Base-by-base conservation (phyloP, 1,140 invertebrate species). In the Aphaenogaster rudis region DNA sequence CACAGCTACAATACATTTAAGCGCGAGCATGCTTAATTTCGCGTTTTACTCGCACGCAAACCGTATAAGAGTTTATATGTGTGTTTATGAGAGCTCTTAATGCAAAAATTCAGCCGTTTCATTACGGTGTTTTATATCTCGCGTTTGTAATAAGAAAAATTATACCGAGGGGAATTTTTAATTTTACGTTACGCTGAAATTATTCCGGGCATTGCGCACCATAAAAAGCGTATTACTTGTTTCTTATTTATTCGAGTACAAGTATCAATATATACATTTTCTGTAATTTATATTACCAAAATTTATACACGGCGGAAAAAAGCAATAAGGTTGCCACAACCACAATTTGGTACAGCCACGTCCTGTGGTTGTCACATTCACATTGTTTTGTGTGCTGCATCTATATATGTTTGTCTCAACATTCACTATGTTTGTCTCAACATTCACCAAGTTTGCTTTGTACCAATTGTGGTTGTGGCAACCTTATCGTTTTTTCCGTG, bases 101-200 rank as follows among this genome's bases (percentile, higher is more conserved):
- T 82, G 69, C 17, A 74, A 57, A 66, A 84, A 48, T 84, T 72
- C 54, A 76, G 54, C 57, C 39, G 52, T 39, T 72, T 72, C 39
- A 59, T 81, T 42, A 13, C 36, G 66, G 2, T 42, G 45, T 57
- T 84, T 84, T 76, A 76, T 63, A 76, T 63, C 39, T 48, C 80
- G 33, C 80, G 17, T 36, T 50, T 9, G 11, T 28, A 28, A 4
- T 33, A 48, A 21, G 42, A n/a, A 39, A 45, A 61, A 45, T 59
- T n/a, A 17, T 36, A 45, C 48, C 57, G 39, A 28, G 39, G 28
- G 7, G 7, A 33, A 42, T 69, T 21, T 82, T 82, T 45, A 33
- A 54, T 45, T 82, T 72, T 9, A n/a, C 13, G 13, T 45, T 57
- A 33, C 13, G 17, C 9, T 3, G 33, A 28, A 42, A 42, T 67